Evolutionary conservation across 2,888 invertebrate genomes (phyloP).

Genomic region (Chymomyza caudatula): DNA sequence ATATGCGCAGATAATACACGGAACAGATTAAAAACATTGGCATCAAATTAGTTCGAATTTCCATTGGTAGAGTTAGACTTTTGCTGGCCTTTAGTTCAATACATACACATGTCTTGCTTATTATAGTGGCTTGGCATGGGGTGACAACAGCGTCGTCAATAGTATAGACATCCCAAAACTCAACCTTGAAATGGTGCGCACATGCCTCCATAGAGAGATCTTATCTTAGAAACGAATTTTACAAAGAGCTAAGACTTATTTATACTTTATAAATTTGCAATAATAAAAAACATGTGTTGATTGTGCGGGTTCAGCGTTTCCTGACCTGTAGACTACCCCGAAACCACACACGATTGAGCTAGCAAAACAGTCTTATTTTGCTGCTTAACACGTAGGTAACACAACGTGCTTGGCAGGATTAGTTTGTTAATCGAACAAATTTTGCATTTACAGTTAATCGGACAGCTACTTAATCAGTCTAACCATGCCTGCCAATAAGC

Average conservation of each 20-base stretch:
- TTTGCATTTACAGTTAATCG: not conserved
- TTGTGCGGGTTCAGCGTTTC: not conserved
- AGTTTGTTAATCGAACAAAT: not conserved
- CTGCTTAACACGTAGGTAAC: not conserved
- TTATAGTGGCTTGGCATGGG: no score
- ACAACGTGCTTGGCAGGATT: not conserved
- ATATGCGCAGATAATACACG: no score
- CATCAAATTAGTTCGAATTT: no score
- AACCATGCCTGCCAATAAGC: slow-evolving; percentile 61
- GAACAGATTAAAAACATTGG: no score
- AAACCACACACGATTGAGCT: not conserved
- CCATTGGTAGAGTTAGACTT: no score
- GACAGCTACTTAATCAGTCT: not conserved
- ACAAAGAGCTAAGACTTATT: not conserved
- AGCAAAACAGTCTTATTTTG: not conserved
- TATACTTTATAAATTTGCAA: not conserved
- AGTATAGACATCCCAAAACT: not conserved
- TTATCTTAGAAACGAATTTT: not conserved
- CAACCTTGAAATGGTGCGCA: not conserved
- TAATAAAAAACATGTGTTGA: not conserved
- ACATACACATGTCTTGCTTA: no score
- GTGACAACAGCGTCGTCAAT: not conserved
- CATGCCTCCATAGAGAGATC: not conserved
- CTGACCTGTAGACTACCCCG: not conserved
- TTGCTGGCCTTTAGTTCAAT: no score